Base-by-base conservation (phyloP, 2,888 invertebrate species). In the Drepana falcataria region DNA sequence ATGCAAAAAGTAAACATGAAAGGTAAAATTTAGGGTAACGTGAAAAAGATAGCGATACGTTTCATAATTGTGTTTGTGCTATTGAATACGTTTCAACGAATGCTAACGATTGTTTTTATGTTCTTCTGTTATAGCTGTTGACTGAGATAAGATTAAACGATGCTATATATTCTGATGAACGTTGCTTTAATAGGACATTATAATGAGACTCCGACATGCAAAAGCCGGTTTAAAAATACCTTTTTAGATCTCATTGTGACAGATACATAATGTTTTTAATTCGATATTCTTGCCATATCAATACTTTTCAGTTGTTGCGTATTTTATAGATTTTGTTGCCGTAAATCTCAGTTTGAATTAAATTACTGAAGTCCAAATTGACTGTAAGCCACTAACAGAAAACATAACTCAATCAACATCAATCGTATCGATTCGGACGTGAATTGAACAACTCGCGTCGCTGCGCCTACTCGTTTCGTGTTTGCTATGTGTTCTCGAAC, bases 321-420 rank as follows among this genome's bases (percentile, higher is more conserved):
- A 21, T 21, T 21, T 21, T 21, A 21, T 21, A 21, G 21, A 21
- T 1, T 21, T 21, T 21, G 21, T 9, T 44, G 6, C 7, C 1
- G 37, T 37, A 37, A 44, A 44, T 9, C 44, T 44, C 9, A 9
- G 9, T 44, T 44, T 9, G 9, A 44, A 44, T 44, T 6, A 44
- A 44, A 9, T 44, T 44, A 44, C 44, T 44, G 44, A 44, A 44
- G 2, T 9, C 9, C 44, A 59, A 64, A 66, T 63, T 59, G 49
- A 56, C 33, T 49, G 57, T 58, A 58, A 53, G 53, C 60, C 54
- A 59, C 67, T 48, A 47, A 66, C 64, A 65, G 67, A 74, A 66
- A 72, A 73, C 72, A 83, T 85, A 85, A 87, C 85, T 88, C 87
- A 86, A 87, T 88, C 87, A 87, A 82, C 82, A 85, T 87, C 84